These are phyloP conservation scores for Aleadryas rufinucha DNA, from an alignment of 2,113 vertebrate species.

Conservation along the genomic window DNA sequence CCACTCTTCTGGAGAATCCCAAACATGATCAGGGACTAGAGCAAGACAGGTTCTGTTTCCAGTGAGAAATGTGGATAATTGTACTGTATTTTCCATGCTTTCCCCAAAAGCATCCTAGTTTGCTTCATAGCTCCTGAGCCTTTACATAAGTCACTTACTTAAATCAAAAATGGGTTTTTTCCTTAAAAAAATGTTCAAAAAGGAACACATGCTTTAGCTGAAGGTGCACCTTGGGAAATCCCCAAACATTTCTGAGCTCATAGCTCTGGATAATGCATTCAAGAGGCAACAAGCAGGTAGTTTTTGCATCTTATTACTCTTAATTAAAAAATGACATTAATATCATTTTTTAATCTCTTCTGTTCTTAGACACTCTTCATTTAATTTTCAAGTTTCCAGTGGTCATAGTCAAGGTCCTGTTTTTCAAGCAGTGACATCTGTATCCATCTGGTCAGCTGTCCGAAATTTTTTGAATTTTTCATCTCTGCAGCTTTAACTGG, in stretches of 20 bases:
- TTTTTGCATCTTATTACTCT: background rate
- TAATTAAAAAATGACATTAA: accelerated
- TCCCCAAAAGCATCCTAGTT: background rate
- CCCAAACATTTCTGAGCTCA: background rate
- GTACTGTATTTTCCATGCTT: background rate
- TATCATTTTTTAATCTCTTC: background rate
- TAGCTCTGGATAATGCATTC: background rate
- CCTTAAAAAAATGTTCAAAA: background rate
- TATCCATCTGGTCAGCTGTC: background rate
- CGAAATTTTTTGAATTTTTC: background rate
- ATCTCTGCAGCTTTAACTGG: background rate
- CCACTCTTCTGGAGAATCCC: background rate
- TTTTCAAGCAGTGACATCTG: background rate
- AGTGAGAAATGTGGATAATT: background rate
- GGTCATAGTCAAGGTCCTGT: background rate
- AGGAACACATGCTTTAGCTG: background rate
- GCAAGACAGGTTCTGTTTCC: background rate
- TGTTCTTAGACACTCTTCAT: background rate
- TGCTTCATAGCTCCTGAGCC: background rate
- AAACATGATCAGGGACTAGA: background rate
- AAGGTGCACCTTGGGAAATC: background rate
- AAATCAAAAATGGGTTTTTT: accelerated
- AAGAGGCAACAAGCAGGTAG: background rate
- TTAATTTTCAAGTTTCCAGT: background rate
- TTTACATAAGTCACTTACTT: background rate